Evolutionary conservation across 2,797 vertebrate species (phyloP), one percentile per base, ranked within the genome.

Genomic region (Erpetoichthys calabaricus): DNA sequence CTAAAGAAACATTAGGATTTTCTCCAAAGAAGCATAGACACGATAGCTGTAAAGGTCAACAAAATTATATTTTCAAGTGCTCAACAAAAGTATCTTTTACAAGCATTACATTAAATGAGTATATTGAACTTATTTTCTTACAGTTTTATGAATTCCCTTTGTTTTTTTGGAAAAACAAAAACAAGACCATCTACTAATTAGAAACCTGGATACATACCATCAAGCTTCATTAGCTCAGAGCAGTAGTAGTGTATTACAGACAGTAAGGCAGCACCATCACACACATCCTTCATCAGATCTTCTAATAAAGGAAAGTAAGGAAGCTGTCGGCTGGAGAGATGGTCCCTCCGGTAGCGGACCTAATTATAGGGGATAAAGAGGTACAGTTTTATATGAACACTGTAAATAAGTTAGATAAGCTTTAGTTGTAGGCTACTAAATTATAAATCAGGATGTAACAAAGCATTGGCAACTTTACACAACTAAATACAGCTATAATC

Each of bases 331-430:
- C 87, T 78, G 0, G 91, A 89, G 56, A 89, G 80, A 63, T 96
- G 92, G 68, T 97, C 94, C 67, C 91, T 86, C 47, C 92, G 90
- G 65, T 97, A 98, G 53, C 93, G 92, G 9, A 94, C 91, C 95
- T 98, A 57, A 9, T 44, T 6, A 41, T 25, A 25, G 25, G 25
- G 25, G 25, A 25, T 25, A 25, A 25, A 25, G 25, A 25, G 45
- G 45, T 44, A 7, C 57, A 57, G 45, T 47, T 57, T 41, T 25
- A 25, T 25, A 51, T 6, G 5, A 6, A 9, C 8, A 9, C 4
- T 51, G 5, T 51, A 25, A 25, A 25, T 25, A 25, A 25, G 25
- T 25, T 25, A 25, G 25, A 25, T 25, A 25, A 25, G 25, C 25
- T 25, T 25, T 25, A 25, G 25, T 25, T 25, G 25, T 25, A 25